Evolutionary conservation across 2,888 invertebrate genomes (phyloP).

Genomic region (Nezara viridula): DNA sequence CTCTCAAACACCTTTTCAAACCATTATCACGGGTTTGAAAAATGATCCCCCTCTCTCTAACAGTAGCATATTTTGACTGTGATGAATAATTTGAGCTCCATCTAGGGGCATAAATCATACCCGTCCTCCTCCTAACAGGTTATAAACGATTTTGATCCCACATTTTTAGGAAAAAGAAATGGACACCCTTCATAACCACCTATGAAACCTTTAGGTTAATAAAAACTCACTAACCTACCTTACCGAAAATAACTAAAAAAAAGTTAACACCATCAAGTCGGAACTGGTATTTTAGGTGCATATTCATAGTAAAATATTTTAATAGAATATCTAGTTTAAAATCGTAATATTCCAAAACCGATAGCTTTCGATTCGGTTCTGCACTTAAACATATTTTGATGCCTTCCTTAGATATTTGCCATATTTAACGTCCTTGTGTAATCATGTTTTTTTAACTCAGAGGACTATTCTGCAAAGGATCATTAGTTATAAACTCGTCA

Average conservation of each 20-base stretch:
- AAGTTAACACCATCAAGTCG: neutral
- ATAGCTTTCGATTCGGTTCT: too few relatives aligned
- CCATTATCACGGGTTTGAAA: neutral
- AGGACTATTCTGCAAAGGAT: too few relatives aligned
- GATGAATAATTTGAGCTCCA: constrained; percentile 13
- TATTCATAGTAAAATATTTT: too few relatives aligned
- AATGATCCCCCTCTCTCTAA: neutral
- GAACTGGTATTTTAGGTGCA: too few relatives aligned
- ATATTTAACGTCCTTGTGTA: too few relatives aligned
- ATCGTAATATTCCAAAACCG: too few relatives aligned
- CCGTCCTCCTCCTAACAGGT: neutral
- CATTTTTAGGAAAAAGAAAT: neutral
- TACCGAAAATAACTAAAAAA: neutral
- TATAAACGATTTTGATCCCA: neutral
- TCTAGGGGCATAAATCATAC: constrained; percentile 8
- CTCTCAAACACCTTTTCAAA: neutral
- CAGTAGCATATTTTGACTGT: neutral
- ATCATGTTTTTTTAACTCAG: too few relatives aligned
- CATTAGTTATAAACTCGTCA: too few relatives aligned
- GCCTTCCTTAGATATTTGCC: too few relatives aligned
- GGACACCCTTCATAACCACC: neutral
- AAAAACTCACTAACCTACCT: neutral
- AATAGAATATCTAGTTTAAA: too few relatives aligned
- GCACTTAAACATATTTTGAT: too few relatives aligned
- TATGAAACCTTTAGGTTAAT: neutral